Evolutionary conservation across 2,888 invertebrate species (phyloP).

Genomic region (Ernsta delagoae): DNA sequence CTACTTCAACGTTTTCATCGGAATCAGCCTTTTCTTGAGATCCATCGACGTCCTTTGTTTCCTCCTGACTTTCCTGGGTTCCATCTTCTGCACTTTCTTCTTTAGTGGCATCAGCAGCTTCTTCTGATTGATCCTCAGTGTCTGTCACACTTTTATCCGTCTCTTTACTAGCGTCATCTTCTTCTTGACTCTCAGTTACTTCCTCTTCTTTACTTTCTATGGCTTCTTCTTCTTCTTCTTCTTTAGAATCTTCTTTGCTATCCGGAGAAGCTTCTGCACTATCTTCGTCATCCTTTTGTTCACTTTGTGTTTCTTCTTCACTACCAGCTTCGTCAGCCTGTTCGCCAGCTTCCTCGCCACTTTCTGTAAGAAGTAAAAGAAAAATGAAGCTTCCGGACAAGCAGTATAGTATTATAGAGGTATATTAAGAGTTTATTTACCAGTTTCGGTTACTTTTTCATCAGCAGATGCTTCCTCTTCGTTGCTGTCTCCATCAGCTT

Average conservation of each 20-base stretch:
- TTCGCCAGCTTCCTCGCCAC: slow-evolving; percentile 61
- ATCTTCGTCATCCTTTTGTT: slow-evolving; percentile 53
- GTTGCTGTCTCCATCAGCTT: slow-evolving; percentile 58
- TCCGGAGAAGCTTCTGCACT: slow-evolving; percentile 45
- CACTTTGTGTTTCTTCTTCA: slow-evolving; percentile 49
- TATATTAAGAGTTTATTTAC: slow-evolving; percentile 47
- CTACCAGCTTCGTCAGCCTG: slow-evolving; percentile 46
- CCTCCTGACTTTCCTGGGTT: slow-evolving; percentile 48
- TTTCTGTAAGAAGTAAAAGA: slow-evolving; percentile 55
- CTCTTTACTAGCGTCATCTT: slow-evolving; percentile 44
- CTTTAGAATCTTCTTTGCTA: slow-evolving; percentile 52
- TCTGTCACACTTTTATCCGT: slow-evolving; percentile 44
- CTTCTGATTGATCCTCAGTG: slow-evolving; percentile 56
- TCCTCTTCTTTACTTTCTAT: slow-evolving; percentile 49
- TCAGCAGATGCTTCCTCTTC: slow-evolving; percentile 75
- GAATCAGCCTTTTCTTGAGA: slow-evolving; percentile 77
- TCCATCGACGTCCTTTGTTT: slow-evolving; percentile 67
- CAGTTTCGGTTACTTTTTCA: slow-evolving; percentile 74
- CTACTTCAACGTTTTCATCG: slow-evolving; percentile 54
- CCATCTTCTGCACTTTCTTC: slow-evolving; percentile 45
- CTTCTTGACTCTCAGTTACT: slow-evolving; percentile 43
- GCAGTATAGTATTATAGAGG: background rate
- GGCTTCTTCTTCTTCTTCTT: slow-evolving; percentile 51
- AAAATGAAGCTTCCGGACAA: too few species aligned
- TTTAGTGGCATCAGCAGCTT: slow-evolving; percentile 52